Base-by-base conservation (phyloP, 2,888 invertebrate species). In the Ferrisia virgata region DNA sequence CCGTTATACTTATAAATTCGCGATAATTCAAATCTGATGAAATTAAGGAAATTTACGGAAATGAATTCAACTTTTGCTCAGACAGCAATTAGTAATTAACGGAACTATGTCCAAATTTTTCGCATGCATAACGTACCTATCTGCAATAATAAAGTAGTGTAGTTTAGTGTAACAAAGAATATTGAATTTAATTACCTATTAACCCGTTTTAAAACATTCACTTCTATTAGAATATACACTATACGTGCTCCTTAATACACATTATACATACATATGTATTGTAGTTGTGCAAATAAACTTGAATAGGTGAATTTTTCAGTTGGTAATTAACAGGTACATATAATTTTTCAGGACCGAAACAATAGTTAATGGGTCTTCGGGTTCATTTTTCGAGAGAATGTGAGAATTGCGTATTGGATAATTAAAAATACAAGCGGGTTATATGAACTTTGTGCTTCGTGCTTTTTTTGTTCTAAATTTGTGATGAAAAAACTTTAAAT, bases 1-100 rank as follows among this genome's bases (percentile, higher is more conserved):
- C n/a, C n/a, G n/a, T n/a, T n/a, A n/a, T n/a, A 36, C 36, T 36
- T 36, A 36, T 4, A 36, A 36, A n/a, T n/a, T 36, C 11, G 40
- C 2, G 6, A 11, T 40, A 11, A 40, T 58, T 58, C 58, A 18
- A 15, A 69, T n/a, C n/a, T n/a, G n/a, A 31, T 31, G 9, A 28
- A 31, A 31, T 69, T 64, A 69, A 76, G 15, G 13, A 64, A 64
- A 64, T 6, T 33, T 36, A 36, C 36, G 72, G 5, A 76, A 76
- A 18, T 18, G 15, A 28, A 64, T 76, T 76, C 36, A 33, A 36
- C 72, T 18, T 76, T 76, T 76, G 2, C 9, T 36, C 72, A 76
- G 72, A 76, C 33, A 18, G 72, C 18, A 76, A 36, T 76, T 76
- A 76, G 72, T 76, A 76, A 76, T 76, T 76, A 76, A 76, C 72